A percentile compares a stretch with the other conserved stretches of the same genome.
Conservation (phyloP, 2,797 vertebrate genomes). For the Rhynchonycteris naso region DNA sequence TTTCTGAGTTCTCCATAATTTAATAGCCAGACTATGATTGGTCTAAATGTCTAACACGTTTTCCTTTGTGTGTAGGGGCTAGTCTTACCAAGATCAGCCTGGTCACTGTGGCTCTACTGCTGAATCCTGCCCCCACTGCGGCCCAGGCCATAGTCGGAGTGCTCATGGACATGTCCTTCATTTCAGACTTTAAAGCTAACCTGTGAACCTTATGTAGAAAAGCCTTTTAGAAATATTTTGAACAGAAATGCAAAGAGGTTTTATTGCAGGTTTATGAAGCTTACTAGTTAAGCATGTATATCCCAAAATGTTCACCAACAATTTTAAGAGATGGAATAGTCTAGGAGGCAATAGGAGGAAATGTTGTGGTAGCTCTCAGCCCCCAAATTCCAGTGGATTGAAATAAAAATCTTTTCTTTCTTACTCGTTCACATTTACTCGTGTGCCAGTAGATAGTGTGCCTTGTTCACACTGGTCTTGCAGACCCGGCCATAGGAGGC, state of each 20-base stretch:
- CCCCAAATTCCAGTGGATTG: rapidly evolving
- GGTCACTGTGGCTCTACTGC: background rate
- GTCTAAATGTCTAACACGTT: background rate
- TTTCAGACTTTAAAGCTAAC: background rate
- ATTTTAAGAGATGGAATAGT: rapidly evolving
- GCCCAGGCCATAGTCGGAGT: too few species aligned
- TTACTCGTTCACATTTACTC: background rate
- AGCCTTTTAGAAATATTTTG: background rate
- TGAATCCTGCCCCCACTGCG: rapidly evolving
- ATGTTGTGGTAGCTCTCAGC: background rate
- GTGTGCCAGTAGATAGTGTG: rapidly evolving
- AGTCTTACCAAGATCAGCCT: rapidly evolving
- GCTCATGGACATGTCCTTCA: rapidly evolving
- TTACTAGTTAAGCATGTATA: background rate
- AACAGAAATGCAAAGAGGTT: background rate
- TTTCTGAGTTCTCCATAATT: background rate
- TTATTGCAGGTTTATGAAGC: background rate
- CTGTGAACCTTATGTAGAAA: background rate
- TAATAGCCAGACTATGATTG: background rate
- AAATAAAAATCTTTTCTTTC: background rate
- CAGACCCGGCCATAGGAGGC: rapidly evolving
- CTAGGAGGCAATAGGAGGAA: rapidly evolving
- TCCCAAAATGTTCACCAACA: background rate
- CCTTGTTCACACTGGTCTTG: background rate
- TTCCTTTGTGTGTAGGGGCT: background rate